Base-by-base conservation (phyloP, 2,888 invertebrate species). In the Leucophenga montana region DNA sequence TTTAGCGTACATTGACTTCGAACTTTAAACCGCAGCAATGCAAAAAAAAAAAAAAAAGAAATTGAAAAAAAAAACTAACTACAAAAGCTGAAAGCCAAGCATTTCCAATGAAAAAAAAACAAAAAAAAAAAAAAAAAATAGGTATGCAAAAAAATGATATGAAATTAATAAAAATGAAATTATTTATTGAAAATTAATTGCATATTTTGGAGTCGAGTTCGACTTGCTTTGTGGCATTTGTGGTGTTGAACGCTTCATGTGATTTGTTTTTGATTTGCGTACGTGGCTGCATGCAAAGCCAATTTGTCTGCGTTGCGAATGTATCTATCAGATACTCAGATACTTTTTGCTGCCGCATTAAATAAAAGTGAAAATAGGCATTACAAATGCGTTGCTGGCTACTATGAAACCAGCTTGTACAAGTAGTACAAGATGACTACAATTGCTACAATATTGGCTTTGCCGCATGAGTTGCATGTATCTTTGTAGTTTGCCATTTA, bases 141-240 rank as follows among this genome's bases (percentile, higher is more conserved):
- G n/a, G n/a, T 59, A 2, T 39, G 59, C 31, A 66, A n/a, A 54
- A 66, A 44, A 22, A 27, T n/a, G 14, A 31, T 48, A 50, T 48
- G 14, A 64, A 48, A 64, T 46, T 53, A 53, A 53, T 54, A 66
- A 33, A 66, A 46, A 66, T 6, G 11, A 50, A 33, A 27, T 50
- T 27, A 53, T 31, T 57, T 57, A 67, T 59, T 31, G 48, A 67
- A 57, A 57, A 67, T 57, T 67, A 67, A 67, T 67, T 67, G 67
- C 59, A 67, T 39, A 64, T 64, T 39, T 64, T 6, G 46, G 14
- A 46, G 3, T 46, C 46, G 46, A n/a, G 46, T n/a, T 14, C n/a
- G 4, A 50, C 50, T 18, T 13, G 6, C 39, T 57, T 27, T 31
- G 18, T 54, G n/a, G 22, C 57, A 57, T 57, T 31, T 64, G 46